Evolutionary conservation across 2,797 vertebrate species (phyloP).

Genomic region (Premnoplex brunnescens): DNA sequence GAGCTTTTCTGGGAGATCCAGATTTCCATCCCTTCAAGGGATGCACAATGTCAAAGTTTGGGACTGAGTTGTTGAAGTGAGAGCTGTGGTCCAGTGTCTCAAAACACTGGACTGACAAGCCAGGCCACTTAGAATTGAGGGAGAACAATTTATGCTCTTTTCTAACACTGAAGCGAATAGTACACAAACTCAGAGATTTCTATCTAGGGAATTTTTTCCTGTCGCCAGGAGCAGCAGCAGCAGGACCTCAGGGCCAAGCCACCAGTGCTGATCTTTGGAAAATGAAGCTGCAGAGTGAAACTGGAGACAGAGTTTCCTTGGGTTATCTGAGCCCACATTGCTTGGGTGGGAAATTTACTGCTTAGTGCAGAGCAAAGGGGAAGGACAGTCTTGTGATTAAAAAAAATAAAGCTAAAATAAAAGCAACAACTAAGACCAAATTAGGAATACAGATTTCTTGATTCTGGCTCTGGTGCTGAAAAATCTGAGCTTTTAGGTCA

Average conservation of each 20-base stretch:
- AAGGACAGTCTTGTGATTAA: neutral
- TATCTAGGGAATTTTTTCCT: neutral
- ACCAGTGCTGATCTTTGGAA: neutral
- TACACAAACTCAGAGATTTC: neutral
- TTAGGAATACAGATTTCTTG: neutral
- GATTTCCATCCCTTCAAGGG: neutral
- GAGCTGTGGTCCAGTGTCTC: neutral
- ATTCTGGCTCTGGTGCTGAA: neutral
- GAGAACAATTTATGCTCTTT: neutral
- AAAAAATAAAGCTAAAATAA: neutral
- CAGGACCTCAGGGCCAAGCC: neutral
- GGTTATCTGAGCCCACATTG: slow-evolving; percentile 8
- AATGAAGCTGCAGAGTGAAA: slow-evolving; percentile 6
- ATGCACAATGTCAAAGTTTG: neutral
- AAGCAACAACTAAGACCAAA: neutral
- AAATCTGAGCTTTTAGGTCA: neutral
- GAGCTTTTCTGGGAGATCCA: neutral
- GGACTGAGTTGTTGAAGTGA: neutral
- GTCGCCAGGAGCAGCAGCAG: neutral
- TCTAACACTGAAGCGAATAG: neutral
- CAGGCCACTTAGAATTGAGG: neutral
- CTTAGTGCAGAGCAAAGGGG: neutral
- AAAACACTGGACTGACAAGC: neutral
- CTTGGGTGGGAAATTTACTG: neutral
- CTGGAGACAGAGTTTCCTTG: slow-evolving; percentile 1